Base-by-base conservation (phyloP, 2,888 invertebrate genomes). In the Ariolimax columbianus region DNA sequence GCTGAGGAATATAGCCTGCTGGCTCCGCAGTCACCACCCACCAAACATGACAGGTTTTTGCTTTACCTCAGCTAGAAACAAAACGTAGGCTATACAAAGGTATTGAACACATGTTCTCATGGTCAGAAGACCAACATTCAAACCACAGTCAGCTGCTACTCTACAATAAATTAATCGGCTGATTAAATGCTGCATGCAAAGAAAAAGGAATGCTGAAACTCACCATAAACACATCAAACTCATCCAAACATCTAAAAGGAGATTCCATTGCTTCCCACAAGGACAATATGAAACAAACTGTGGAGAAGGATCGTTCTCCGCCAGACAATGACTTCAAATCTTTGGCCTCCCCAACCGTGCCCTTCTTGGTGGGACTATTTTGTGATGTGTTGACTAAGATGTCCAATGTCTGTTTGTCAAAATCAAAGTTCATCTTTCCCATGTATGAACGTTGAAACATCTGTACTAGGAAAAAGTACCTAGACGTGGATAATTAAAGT, bases 181-280 rank as follows among this genome's bases (percentile, higher is more conserved):
- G n/a, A n/a, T n/a, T n/a, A n/a, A n/a, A n/a, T n/a, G n/a, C n/a
- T n/a, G n/a, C n/a, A n/a, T n/a, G n/a, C n/a, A n/a, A n/a, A n/a
- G n/a, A n/a, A n/a, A n/a, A n/a, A n/a, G n/a, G n/a, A n/a, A n/a
- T n/a, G n/a, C n/a, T n/a, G n/a, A 40, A 30, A 86, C 91, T 88
- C 93, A 97, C 98, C 97, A 99, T 98, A 93, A 97, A 99, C 0
- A 99, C 98, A 93, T 99, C 98, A 93, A 98, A 99, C 95, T 99
- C 99, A 94, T 99, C 99, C 90, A 99, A 90, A 95, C 94, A 98
- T 96, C 95, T 97, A 97, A 99, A 98, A 0, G 99, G 99, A 91
- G 97, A 96, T 92, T 97, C 96, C 92, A 97, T 97, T 89, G 97
- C 97, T 86, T 97, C 97, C 99, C 99, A 99, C 55, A 99, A 95